Evolutionary conservation across 2,888 invertebrate genomes (phyloP).

Genomic region (Drepana falcataria): DNA sequence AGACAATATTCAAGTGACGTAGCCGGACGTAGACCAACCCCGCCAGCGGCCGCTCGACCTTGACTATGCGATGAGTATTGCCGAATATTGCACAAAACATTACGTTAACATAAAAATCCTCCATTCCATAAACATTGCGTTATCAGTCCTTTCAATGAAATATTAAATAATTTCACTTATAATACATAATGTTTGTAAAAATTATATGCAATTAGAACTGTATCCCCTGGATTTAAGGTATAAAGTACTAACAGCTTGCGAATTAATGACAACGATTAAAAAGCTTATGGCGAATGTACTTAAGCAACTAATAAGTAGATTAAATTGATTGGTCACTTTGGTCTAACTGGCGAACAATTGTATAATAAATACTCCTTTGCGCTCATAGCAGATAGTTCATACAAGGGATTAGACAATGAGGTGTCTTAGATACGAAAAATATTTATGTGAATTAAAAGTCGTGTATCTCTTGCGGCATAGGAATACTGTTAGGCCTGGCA

Average conservation of each 20-base stretch:
- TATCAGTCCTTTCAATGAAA: conserved; percentile 1
- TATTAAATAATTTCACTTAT: background rate
- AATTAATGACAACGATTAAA: background rate
- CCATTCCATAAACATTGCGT: conserved; percentile 10
- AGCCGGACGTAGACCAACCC: conserved; percentile 8
- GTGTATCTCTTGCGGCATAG: no score
- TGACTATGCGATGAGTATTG: conserved; percentile 72
- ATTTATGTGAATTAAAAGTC: no score
- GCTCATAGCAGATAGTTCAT: no score
- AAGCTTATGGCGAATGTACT: background rate
- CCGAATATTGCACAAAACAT: conserved; percentile 71
- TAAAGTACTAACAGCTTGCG: background rate
- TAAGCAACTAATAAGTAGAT: no score
- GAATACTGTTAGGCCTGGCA: no score
- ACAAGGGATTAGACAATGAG: no score
- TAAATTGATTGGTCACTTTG: no score
- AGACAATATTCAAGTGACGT: no score
- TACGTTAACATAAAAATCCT: conserved; percentile 19
- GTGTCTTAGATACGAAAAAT: no score
- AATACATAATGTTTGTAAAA: background rate
- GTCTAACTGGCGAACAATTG: no score
- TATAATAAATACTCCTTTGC: no score
- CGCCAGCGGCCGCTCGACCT: conserved; percentile 40
- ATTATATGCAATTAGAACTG: background rate
- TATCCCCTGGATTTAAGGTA: background rate